Conservation (phyloP, 2,888 invertebrate species). For the Neocrepidodera transversa region DNA sequence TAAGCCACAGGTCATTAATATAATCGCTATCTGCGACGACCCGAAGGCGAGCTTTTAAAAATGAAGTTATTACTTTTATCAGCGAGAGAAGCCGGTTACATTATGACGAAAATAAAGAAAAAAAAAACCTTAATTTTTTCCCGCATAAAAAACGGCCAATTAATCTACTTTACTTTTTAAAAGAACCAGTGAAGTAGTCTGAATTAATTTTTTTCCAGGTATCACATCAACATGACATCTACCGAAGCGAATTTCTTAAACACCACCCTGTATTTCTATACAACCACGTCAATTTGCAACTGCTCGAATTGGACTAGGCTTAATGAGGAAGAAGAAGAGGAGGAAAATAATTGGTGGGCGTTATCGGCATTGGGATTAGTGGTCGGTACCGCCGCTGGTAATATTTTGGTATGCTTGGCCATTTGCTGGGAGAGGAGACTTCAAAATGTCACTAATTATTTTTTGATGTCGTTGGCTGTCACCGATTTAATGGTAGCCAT, state of each 20-base stretch:
- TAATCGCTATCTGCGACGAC: too few relatives aligned
- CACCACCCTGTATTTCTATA: constrained; percentile 10
- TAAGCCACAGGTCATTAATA: too few relatives aligned
- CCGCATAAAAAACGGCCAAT: too few relatives aligned
- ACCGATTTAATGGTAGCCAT: constrained; percentile 95
- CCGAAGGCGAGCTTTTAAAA: too few relatives aligned
- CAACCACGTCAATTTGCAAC: constrained; percentile 1
- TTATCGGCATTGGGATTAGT: constrained; percentile 79
- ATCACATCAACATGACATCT: constrained; percentile 3
- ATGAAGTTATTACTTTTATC: too few relatives aligned
- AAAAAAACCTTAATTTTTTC: too few relatives aligned
- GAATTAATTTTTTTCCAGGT: not conserved
- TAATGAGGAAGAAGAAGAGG: constrained; percentile 45
- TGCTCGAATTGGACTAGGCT: constrained; percentile 11
- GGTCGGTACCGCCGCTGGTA: constrained; percentile 87
- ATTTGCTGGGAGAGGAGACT: constrained; percentile 89
- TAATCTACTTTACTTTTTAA: too few relatives aligned
- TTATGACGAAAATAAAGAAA: too few relatives aligned
- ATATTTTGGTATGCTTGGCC: constrained; percentile 92
- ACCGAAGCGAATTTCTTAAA: constrained; percentile 4
- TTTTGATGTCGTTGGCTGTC: constrained; percentile 93
- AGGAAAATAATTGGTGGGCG: constrained; percentile 81
- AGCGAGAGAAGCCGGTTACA: too few relatives aligned
- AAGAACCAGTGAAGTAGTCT: too few relatives aligned
- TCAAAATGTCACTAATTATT: constrained; percentile 97